Evolutionary conservation across 2,113 vertebrate genomes (phyloP), one percentile per base, ranked within the genome.

Genomic region (Synchiropus splendidus): DNA sequence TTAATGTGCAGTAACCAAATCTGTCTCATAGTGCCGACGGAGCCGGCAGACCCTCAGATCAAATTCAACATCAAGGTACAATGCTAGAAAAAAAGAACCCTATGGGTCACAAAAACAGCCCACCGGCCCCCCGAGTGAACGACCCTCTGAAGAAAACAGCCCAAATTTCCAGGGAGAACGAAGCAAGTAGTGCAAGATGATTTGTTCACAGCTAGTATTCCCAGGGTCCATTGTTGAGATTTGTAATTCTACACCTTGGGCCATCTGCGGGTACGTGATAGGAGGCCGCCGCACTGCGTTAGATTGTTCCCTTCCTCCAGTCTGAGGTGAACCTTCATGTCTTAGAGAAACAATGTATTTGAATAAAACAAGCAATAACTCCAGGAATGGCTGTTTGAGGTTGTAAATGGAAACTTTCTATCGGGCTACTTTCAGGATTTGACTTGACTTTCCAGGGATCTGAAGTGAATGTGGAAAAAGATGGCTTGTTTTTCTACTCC

Each of bases 191-290:
- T 30, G 27, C 65, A 47, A 56, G 66, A 48, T 75, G 77, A 77
- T 81, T 87, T 80, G 74, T 78, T 58, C 68, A 51, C 70, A 67
- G 78, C 70, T 81, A 66, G 61, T 58, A 63, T 83, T 85, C 74
- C 72, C 54, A 51, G 64, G 58, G 43, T 71, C 50, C 64, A 68
- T 83, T 83, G 79, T 79, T 51, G 53, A 36, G 37, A 52, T 44
- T 14, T 16, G 84, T 77, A 85, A 86, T 48, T 64, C 54, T 61
- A 85, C 62, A 71, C 82, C 48, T 12, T 42, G 42, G 34, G 58
- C 56, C 82, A 83, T 83, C 79, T 84, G 78, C 58, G 36, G 36
- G 64, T 74, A 81, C 61, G 79, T 84, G 82, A 85, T 80, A 64
- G 73, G 48, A 66, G 73, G 63, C 40, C 43, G 55, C 49, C 48